These are phyloP conservation scores for Pseudochirops corinnae DNA, from an alignment of 2,797 vertebrate species.

Conservation along the genomic window DNA sequence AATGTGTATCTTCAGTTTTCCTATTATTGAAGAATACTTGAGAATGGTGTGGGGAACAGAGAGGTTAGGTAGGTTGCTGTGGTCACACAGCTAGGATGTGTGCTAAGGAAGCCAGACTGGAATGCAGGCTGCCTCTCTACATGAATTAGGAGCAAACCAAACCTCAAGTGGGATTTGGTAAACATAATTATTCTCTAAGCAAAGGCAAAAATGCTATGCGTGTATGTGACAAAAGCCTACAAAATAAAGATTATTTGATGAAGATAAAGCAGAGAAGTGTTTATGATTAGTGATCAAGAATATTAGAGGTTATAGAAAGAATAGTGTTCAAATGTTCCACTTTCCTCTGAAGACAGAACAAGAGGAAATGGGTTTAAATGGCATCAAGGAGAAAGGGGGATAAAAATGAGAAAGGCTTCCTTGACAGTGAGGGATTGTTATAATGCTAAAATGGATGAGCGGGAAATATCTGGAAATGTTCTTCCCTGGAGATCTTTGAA, in stretches of 20 bases:
- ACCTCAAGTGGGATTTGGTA: background rate
- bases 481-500: slow-evolving; percentile 32
- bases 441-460: slow-evolving; percentile 16
- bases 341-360: slow-evolving; percentile 8
- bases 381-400: background rate
- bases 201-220: background rate
- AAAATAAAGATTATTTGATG: background rate
- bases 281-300: background rate
- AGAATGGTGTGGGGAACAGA: background rate
- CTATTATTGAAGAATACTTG: background rate
- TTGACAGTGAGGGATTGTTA: background rate
- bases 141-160: background rate
- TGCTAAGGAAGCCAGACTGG: background rate
- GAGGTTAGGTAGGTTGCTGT: background rate
- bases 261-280: slow-evolving; percentile 7
- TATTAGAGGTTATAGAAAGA: background rate
- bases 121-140: background rate
- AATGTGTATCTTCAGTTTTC: background rate
- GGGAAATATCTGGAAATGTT: slow-evolving; percentile 1
- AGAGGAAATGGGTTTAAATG: background rate
- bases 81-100: background rate
- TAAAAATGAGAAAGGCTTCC: background rate
- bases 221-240: background rate
- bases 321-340: background rate
- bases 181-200: background rate